phyloP scores from a whole-genome alignment of 2,888 invertebrate species.

The Eubasilissa splendida region DNA sequence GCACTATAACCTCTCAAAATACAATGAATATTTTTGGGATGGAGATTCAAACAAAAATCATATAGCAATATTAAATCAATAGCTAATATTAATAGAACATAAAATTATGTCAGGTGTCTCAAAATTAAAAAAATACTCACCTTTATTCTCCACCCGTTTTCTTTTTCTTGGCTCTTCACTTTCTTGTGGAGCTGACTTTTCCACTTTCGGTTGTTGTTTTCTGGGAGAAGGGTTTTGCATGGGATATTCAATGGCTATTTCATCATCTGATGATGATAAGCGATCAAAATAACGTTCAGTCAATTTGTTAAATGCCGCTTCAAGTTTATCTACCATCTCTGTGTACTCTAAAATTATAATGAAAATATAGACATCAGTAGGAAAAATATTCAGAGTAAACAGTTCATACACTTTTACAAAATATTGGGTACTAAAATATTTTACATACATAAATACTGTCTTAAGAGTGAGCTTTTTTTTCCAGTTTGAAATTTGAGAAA shows the following conservation, averaged over 20 bases:
- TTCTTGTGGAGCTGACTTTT: slow-evolving; percentile 60
- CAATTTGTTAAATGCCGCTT: slow-evolving; percentile 85
- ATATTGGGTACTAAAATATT: too few species aligned
- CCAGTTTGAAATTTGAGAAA: too few species aligned
- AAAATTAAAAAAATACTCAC: slow-evolving; percentile 6
- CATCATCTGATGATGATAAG: slow-evolving; percentile 85
- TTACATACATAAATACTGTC: too few species aligned
- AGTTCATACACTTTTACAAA: too few species aligned
- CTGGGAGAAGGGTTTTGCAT: slow-evolving; percentile 67
- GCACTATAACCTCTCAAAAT: too few species aligned
- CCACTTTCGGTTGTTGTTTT: slow-evolving; percentile 59
- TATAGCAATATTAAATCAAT: neutral
- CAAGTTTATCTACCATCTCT: slow-evolving; percentile 88
- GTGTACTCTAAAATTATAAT: slow-evolving; percentile 81
- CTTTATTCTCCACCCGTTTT: slow-evolving; percentile 62
- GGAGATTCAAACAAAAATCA: too few species aligned
- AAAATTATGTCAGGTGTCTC: neutral
- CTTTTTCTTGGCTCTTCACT: slow-evolving; percentile 57
- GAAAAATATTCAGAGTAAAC: too few species aligned
- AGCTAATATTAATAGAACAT: neutral
- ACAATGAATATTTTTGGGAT: too few species aligned
- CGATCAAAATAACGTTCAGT: slow-evolving; percentile 88
- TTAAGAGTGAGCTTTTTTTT: too few species aligned
- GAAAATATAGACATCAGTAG: too few species aligned
- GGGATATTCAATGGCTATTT: slow-evolving; percentile 80